phyloP scores from a whole-genome alignment of 1,140 invertebrate genomes.

The Drosophila pseudoananassae region DNA sequence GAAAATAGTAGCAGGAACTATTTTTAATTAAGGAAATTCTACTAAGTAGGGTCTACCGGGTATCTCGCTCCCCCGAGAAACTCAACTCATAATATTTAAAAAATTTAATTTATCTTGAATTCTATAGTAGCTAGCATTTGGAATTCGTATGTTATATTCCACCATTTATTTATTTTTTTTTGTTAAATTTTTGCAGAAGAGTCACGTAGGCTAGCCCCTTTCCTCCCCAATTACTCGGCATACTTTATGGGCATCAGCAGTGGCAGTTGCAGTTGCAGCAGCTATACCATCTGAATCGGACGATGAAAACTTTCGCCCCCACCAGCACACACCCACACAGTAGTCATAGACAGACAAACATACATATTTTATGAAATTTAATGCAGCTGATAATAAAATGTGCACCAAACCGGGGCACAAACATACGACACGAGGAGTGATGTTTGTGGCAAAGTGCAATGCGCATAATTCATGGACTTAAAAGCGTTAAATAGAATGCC shows the following conservation, averaged over 20 bases:
- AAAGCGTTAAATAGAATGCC: slow-evolving; percentile 65
- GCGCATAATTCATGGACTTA: slow-evolving; percentile 73
- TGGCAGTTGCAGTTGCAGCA: slow-evolving; percentile 20
- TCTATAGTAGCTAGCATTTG: slow-evolving; percentile 40
- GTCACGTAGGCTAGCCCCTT: slow-evolving; percentile 27
- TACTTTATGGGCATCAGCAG: slow-evolving; percentile 47
- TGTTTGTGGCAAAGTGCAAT: slow-evolving; percentile 60
- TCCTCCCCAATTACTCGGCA: slow-evolving; percentile 33
- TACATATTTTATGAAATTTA: slow-evolving; percentile 76
- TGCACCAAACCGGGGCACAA: slow-evolving; percentile 23
- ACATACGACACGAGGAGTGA: slow-evolving; percentile 34
- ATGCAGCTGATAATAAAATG: slow-evolving; percentile 76
- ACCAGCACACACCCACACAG: background rate
- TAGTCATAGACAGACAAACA: background rate
- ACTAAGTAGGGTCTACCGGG: no score
- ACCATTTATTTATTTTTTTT: slow-evolving; percentile 20
- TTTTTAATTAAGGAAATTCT: background rate
- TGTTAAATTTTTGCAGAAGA: background rate
- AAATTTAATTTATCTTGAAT: slow-evolving; percentile 14
- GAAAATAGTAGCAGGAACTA: background rate
- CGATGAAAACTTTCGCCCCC: slow-evolving; percentile 52
- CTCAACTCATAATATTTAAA: background rate
- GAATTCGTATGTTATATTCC: slow-evolving; percentile 13
- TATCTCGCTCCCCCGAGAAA: no score
- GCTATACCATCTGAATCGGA: slow-evolving; percentile 3